These are phyloP conservation scores for Bombus consobrinus DNA, from an alignment of 1,140 invertebrate genomes.

Conservation along the genomic window DNA sequence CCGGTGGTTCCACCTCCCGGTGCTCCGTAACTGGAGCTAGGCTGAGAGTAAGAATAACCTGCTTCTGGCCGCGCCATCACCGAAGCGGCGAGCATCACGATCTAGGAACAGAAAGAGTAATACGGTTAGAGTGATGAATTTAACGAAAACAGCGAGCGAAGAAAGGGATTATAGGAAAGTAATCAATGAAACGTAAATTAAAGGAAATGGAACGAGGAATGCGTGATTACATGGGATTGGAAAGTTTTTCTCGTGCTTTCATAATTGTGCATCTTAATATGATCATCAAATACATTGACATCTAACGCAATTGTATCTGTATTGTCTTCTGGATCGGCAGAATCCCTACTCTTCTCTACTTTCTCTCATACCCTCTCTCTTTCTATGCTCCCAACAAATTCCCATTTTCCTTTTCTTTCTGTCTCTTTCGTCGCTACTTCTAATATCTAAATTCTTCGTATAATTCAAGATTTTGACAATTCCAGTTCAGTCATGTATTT, in stretches of 20 bases:
- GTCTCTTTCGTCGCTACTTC: neutral
- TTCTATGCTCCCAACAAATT: conserved; percentile 18
- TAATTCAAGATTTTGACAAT: too few relatives aligned
- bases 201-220: neutral
- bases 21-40: conserved; percentile 81
- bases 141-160: neutral
- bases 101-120: conserved; percentile 72
- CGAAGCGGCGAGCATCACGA: conserved; percentile 82
- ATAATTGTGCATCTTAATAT: conserved; percentile 15
- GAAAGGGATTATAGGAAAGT: neutral
- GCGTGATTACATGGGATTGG: conserved; percentile 30
- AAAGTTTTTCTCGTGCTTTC: conserved; percentile 32
- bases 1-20: conserved; percentile 72
- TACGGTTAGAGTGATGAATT: neutral
- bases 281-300: conserved; percentile 48
- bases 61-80: conserved; percentile 83
- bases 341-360: conserved; percentile 43
- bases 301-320: conserved; percentile 28
- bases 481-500: too few relatives aligned
- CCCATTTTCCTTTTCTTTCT: conserved; percentile 19
- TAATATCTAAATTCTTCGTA: too few relatives aligned
- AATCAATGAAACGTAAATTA: neutral
- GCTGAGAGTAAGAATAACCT: conserved; percentile 82
- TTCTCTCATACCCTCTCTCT: conserved; percentile 47
- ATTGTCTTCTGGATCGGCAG: conserved; percentile 13